Conservation (phyloP, 2,888 invertebrate species). For the Flexamia atlantica region DNA sequence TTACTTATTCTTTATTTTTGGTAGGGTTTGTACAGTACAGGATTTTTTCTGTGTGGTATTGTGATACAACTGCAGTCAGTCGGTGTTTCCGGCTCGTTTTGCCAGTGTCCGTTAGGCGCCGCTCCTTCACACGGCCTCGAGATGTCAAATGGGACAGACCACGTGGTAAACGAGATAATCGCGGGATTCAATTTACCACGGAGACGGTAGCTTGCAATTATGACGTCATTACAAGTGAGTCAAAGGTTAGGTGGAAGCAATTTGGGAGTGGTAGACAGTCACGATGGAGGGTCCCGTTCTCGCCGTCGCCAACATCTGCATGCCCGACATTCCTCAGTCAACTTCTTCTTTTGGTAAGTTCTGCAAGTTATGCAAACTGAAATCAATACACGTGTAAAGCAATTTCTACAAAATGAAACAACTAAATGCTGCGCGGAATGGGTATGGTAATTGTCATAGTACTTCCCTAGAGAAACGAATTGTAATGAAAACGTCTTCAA, state of each 20-base stretch:
- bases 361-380: too few species aligned
- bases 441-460: too few species aligned
- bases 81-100: not conserved
- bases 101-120: slow-evolving; percentile 6
- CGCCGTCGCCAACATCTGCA: slow-evolving; percentile 24
- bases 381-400: too few species aligned
- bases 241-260: slow-evolving; percentile 49
- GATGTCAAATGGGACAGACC: slow-evolving; percentile 16
- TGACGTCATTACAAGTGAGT: slow-evolving; percentile 54
- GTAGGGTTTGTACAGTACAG: too few species aligned
- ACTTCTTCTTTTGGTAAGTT: too few species aligned
- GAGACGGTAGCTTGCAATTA: slow-evolving; percentile 47
- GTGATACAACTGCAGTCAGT: too few species aligned
- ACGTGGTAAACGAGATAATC: slow-evolving; percentile 37
- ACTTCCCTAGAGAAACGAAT: too few species aligned
- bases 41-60: too few species aligned
- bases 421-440: too few species aligned
- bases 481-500: too few species aligned
- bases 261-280: slow-evolving; percentile 38
- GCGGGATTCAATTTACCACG: slow-evolving; percentile 30
- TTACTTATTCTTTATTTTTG: too few species aligned
- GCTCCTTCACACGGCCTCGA: slow-evolving; percentile 14
- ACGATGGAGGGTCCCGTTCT: slow-evolving; percentile 46
- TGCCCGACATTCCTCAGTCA: not conserved
- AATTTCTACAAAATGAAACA: too few species aligned